phyloP scores from a whole-genome alignment of 2,113 vertebrate genomes.

The Poecile atricapillus region DNA sequence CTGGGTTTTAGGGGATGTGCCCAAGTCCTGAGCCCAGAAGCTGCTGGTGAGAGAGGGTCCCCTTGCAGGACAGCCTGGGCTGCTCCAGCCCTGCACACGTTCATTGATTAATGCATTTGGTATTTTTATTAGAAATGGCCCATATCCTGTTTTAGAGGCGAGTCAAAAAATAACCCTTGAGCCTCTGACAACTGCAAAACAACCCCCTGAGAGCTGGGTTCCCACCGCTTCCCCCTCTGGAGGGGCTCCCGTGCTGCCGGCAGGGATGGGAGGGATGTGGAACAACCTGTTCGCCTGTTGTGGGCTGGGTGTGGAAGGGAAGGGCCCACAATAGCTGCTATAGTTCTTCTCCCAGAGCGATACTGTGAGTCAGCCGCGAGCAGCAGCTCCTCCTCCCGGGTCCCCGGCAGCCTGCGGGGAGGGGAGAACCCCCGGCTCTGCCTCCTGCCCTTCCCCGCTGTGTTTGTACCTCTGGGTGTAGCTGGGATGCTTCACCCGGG shows the following conservation, averaged over 20 bases:
- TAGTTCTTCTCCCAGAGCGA: background rate
- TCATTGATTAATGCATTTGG: rapidly evolving
- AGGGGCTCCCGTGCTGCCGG: background rate
- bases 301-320: constrained; percentile 45
- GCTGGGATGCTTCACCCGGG: background rate
- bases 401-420: background rate
- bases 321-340: constrained; percentile 6
- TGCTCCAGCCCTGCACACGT: background rate
- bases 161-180: rapidly evolving
- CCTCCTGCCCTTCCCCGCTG: background rate
- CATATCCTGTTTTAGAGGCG: rapidly evolving
- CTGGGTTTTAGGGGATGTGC: background rate
- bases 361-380: constrained; percentile 37
- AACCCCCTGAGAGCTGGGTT: background rate
- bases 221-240: background rate
- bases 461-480: background rate
- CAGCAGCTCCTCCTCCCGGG: background rate
- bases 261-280: background rate
- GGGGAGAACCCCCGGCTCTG: background rate
- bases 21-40: rapidly evolving
- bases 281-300: constrained; percentile 29
- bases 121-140: background rate
- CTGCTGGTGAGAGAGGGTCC: background rate
- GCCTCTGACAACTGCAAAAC: background rate
- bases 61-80: background rate